Conservation (phyloP, 2,888 invertebrate genomes). For the Augiades crinisus region DNA sequence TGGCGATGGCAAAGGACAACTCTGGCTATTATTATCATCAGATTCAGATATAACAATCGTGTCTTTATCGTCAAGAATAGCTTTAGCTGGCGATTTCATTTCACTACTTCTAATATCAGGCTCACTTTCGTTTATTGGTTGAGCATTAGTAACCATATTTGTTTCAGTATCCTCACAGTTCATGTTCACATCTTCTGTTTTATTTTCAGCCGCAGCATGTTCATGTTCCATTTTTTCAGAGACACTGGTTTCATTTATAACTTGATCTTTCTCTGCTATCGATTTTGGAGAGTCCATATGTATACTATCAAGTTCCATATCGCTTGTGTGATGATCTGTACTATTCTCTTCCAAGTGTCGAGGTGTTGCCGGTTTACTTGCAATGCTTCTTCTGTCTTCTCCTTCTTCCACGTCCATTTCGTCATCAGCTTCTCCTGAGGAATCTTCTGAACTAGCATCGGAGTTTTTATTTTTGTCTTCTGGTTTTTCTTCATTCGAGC, state of each 20-base stretch:
- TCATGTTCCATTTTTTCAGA: conserved; percentile 47
- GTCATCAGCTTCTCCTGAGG: conserved; percentile 84
- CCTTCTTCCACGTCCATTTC: conserved; percentile 85
- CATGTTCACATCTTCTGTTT: conserved; percentile 34
- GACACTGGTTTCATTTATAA: conserved; percentile 54
- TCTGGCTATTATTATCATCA: conserved; percentile 75
- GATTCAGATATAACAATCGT: conserved; percentile 75
- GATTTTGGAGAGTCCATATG: conserved; percentile 75
- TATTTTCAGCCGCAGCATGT: conserved; percentile 34
- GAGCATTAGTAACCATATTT: conserved; percentile 38
- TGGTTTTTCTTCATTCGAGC: conserved; percentile 44
- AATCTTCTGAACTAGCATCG: conserved; percentile 81
- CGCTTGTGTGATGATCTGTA: conserved; percentile 74
- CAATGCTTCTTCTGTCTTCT: conserved; percentile 63
- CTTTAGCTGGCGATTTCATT: conserved; percentile 53
- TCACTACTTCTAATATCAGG: conserved; percentile 54
- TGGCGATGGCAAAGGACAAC: conserved; percentile 73
- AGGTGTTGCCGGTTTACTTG: conserved; percentile 64
- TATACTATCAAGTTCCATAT: conserved; percentile 75
- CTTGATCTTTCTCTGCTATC: conserved; percentile 62
- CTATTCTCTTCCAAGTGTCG: conserved; percentile 63
- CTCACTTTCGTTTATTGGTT: conserved; percentile 44
- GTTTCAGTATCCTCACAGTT: conserved; percentile 35
- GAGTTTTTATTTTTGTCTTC: conserved; percentile 62
- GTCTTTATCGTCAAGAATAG: conserved; percentile 64